phyloP scores from a whole-genome alignment of 2,113 vertebrate genomes.

The Grammatotria lemairii region DNA sequence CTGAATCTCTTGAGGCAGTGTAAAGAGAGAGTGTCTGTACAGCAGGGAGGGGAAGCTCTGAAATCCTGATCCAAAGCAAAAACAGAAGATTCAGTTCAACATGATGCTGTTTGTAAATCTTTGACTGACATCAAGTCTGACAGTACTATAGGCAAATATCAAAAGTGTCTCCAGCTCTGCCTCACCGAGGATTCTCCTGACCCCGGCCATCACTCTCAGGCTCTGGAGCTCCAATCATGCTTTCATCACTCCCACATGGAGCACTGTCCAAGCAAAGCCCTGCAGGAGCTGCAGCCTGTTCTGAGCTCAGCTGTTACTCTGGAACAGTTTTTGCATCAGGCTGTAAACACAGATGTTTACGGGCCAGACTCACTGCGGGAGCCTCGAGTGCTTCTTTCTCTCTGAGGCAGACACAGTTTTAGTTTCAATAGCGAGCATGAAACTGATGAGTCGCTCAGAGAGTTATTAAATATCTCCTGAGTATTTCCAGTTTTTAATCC shows the following conservation, averaged over 20 bases:
- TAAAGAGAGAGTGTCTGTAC: neutral
- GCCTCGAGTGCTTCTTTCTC: neutral
- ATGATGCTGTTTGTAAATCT: neutral
- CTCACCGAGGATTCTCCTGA: neutral
- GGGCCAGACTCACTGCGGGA: neutral
- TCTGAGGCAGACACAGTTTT: neutral
- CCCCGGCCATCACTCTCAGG: neutral
- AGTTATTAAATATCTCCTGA: neutral
- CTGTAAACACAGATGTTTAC: neutral
- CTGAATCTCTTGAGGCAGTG: rapidly evolving
- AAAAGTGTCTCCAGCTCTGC: neutral
- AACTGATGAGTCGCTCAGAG: neutral
- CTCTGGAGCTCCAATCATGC: neutral
- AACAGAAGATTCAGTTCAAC: neutral
- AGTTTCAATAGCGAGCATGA: neutral
- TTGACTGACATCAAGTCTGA: neutral
- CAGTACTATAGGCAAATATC: rapidly evolving
- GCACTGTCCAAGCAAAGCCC: neutral
- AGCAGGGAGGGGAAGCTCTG: neutral
- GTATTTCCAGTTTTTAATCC: neutral
- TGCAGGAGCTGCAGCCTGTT: neutral
- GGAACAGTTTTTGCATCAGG: neutral
- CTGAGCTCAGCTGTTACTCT: neutral
- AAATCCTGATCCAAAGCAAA: neutral
- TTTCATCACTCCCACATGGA: neutral